Conservation (phyloP, 2,888 invertebrate species). For the Metacarcinus magister region DNA sequence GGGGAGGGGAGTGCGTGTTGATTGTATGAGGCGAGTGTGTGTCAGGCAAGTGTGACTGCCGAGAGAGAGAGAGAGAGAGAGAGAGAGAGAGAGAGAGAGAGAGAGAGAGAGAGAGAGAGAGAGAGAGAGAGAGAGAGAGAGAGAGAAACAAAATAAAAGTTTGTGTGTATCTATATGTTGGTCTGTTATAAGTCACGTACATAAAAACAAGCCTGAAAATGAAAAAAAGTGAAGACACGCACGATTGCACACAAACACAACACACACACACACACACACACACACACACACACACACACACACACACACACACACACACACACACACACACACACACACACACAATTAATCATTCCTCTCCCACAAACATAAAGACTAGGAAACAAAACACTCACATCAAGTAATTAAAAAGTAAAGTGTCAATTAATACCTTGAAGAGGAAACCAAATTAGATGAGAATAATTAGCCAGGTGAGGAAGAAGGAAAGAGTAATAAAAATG, state of each 20-base stretch:
- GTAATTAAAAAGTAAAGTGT: not conserved
- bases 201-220: not conserved
- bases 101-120: not conserved
- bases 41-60: not conserved
- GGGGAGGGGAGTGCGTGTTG: not conserved
- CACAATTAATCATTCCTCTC: not conserved
- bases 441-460: not conserved
- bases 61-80: constrained; percentile 12
- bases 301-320: no score
- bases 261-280: constrained; percentile 51
- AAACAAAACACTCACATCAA: not conserved
- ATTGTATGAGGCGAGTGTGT: not conserved
- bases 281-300: not conserved
- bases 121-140: not conserved
- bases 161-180: not conserved
- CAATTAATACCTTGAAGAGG: not conserved
- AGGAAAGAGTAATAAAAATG: not conserved
- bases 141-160: not conserved
- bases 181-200: not conserved
- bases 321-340: no score
- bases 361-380: not conserved
- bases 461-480: not conserved
- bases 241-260: constrained; percentile 10
- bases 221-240: not conserved
- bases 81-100: not conserved